phyloP scores from a whole-genome alignment of 2,113 vertebrate genomes.

The Desmodus rotundus region DNA sequence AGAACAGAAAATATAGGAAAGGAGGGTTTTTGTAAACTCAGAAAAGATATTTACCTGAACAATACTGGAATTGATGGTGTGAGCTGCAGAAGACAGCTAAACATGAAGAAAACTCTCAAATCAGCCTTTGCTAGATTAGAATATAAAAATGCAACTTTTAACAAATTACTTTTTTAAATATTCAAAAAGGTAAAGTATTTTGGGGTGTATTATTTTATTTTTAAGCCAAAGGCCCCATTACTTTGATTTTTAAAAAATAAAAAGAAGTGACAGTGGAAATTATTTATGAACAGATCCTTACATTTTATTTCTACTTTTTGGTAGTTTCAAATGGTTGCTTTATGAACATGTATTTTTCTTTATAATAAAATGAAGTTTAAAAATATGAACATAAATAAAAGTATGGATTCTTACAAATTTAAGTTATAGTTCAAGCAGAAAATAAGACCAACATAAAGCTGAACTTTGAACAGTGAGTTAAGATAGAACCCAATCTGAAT shows the following conservation, averaged over 20 bases:
- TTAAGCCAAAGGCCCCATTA: background rate
- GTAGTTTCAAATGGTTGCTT: slow-evolving; percentile 1
- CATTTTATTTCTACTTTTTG: background rate
- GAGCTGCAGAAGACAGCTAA: background rate
- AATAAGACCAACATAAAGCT: background rate
- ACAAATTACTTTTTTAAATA: background rate
- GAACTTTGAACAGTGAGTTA: background rate
- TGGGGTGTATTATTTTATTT: background rate
- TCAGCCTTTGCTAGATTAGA: background rate
- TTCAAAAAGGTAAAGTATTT: slow-evolving; percentile 19
- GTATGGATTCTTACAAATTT: slow-evolving; percentile 3
- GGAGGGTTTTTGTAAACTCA: background rate
- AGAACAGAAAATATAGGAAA: background rate
- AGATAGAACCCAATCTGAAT: background rate
- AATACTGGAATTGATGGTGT: background rate
- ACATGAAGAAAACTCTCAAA: background rate
- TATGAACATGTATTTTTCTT: background rate
- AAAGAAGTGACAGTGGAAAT: background rate
- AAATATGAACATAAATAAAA: background rate
- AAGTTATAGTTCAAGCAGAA: slow-evolving; percentile 8
- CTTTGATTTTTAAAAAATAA: background rate
- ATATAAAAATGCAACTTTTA: background rate
- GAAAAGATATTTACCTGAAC: background rate
- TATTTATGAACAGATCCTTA: background rate
- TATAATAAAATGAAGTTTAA: background rate